Percentiles rank a stretch among this genome's conserved stretches.
These are phyloP conservation scores for Brachionus koreanus DNA, from an alignment of 1,140 invertebrate genomes.

Conservation along the genomic window DNA sequence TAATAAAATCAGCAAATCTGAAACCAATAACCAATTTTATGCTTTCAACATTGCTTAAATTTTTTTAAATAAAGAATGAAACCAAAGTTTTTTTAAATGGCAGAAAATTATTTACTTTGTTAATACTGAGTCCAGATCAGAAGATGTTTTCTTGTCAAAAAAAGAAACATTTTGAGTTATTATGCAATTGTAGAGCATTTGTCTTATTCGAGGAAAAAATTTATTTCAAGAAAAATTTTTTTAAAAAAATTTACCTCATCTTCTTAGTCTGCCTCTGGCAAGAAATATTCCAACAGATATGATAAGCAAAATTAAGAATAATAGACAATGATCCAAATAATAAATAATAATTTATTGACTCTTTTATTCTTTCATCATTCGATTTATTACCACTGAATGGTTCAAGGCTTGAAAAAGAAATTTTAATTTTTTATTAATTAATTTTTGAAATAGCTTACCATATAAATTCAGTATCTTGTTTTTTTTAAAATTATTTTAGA, in stretches of 20 bases:
- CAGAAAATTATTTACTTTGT: neutral
- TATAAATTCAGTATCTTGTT: neutral
- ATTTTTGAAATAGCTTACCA: neutral
- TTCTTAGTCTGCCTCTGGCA: constrained; percentile 3
- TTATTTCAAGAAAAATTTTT: neutral
- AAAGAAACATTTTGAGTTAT: constrained; percentile 8
- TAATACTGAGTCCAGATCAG: neutral
- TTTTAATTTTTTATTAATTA: neutral
- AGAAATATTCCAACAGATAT: constrained; percentile 10
- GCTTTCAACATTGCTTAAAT: constrained; percentile 29
- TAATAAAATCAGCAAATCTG: constrained; percentile 36
- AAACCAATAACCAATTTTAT: too few relatives aligned
- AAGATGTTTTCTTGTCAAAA: constrained; percentile 9
- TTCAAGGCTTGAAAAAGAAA: neutral
- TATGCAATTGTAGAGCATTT: neutral
- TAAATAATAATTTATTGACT: neutral
- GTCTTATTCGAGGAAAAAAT: neutral
- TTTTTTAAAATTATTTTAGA: neutral
- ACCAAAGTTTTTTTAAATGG: neutral
- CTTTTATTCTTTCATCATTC: neutral
- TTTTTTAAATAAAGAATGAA: too few relatives aligned
- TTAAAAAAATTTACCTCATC: neutral
- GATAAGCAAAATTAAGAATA: neutral
- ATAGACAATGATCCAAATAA: neutral
- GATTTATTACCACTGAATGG: neutral